Evolutionary conservation across 2,797 vertebrate genomes (phyloP).

Genomic region (Toxotes lorentzi): DNA sequence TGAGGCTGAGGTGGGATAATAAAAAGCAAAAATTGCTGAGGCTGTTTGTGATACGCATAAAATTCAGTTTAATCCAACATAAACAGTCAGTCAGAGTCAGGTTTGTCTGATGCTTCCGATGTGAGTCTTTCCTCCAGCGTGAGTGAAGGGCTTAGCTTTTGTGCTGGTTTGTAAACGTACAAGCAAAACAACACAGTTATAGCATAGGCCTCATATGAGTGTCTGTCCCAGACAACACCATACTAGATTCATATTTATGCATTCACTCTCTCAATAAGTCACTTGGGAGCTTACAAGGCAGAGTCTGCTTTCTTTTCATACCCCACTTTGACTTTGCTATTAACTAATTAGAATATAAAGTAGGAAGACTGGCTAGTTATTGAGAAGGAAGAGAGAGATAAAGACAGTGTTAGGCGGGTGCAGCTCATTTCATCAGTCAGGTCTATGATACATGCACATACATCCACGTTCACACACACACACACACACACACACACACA

Average conservation of each 20-base stretch:
- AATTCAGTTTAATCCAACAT: no score
- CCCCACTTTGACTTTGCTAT: slow-evolving; percentile 19
- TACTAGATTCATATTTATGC: slow-evolving; percentile 53
- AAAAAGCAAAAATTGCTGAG: neutral
- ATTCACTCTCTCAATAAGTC: slow-evolving; percentile 32
- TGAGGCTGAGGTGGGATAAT: neutral
- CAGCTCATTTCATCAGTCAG: slow-evolving; percentile 8
- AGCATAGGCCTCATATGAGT: neutral
- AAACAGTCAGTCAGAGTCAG: no score
- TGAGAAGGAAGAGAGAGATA: neutral
- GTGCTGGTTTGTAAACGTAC: neutral
- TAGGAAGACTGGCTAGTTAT: slow-evolving; percentile 7
- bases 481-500: no score
- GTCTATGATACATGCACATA: neutral
- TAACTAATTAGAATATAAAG: slow-evolving; percentile 20
- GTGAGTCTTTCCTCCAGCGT: neutral
- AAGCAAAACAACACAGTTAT: slow-evolving; percentile 1
- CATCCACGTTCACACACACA: neutral
- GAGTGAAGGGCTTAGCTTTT: neutral
- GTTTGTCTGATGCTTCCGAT: no score
- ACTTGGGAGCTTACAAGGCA: slow-evolving; percentile 44
- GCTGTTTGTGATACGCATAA: neutral
- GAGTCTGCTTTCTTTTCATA: slow-evolving; percentile 15
- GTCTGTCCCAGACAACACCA: neutral
- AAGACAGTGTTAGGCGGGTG: slow-evolving; percentile 2